These are phyloP conservation scores for Rafetus swinhoei DNA, from an alignment of 2,113 vertebrate genomes.

Conservation along the genomic window DNA sequence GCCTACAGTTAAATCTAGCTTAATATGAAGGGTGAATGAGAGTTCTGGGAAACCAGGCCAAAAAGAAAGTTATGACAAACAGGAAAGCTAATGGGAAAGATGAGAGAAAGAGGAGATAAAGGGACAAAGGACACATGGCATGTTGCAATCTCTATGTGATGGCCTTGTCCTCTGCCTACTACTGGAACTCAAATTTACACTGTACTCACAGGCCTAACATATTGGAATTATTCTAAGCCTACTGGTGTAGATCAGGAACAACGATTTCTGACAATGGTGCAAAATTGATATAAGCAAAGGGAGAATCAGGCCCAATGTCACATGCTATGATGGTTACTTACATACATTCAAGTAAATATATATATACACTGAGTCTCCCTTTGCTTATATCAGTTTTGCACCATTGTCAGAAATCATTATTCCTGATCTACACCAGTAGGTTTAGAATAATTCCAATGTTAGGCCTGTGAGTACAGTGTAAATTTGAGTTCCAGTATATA, in stretches of 20 bases:
- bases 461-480: not conserved
- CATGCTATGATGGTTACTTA: not conserved
- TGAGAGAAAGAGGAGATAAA: not conserved
- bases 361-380: not conserved
- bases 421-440: not conserved
- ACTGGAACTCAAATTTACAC: not conserved
- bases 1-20: not conserved
- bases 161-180: not conserved
- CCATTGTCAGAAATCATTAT: not conserved
- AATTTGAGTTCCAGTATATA: not conserved
- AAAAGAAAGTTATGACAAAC: not conserved
- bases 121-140: not conserved
- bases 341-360: not conserved
- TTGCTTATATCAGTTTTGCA: not conserved
- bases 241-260: not conserved
- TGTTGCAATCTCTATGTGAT: not conserved
- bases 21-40: not conserved
- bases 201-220: conserved; percentile 34
- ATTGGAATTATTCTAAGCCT: not conserved
- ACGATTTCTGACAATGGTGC: not conserved
- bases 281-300: not conserved
- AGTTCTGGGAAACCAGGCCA: not conserved
- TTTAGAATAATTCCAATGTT: not conserved
- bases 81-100: not conserved
- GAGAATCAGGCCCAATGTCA: not conserved